Percentiles rank a stretch among this genome's conserved stretches.
These are phyloP conservation scores for Barnardius zonarius DNA, from an alignment of 2,113 vertebrate genomes.

Conservation along the genomic window DNA sequence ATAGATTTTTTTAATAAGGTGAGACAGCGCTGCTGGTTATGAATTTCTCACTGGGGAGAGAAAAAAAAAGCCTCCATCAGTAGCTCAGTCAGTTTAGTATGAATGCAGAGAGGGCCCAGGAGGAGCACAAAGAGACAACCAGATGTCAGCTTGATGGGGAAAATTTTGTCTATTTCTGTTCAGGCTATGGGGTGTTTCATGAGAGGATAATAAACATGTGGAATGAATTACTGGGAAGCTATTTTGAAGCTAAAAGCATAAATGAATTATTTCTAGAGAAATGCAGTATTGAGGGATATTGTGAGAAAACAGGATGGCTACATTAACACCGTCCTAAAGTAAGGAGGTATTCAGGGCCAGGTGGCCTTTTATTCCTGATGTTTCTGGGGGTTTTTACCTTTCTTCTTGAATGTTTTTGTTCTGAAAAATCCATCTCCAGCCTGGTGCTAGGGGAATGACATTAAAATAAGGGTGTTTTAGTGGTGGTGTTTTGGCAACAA, in stretches of 20 bases:
- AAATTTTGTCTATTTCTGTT: conserved; percentile 19
- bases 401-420: neutral
- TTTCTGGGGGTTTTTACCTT: neutral
- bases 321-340: neutral
- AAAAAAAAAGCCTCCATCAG: neutral
- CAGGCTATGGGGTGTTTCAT: neutral
- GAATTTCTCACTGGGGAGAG: conserved; percentile 17
- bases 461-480: neutral
- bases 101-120: neutral
- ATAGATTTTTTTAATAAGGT: conserved; percentile 11
- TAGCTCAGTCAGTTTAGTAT: conserved; percentile 25
- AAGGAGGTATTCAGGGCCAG: neutral
- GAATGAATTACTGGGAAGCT: conserved; percentile 27
- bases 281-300: neutral
- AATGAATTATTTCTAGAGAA: conserved; percentile 41
- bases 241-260: conserved; percentile 11
- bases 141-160: conserved; percentile 38
- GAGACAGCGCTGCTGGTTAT: conserved; percentile 12
- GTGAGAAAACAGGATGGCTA: conserved; percentile 1
- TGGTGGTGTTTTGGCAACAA: neutral
- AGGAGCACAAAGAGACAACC: conserved; percentile 26
- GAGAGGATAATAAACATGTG: conserved; percentile 32
- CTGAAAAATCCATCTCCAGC: neutral
- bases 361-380: neutral
- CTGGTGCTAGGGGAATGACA: neutral